Evolutionary conservation across 1,140 invertebrate species (phyloP).

Genomic region (Triops cancriformis): DNA sequence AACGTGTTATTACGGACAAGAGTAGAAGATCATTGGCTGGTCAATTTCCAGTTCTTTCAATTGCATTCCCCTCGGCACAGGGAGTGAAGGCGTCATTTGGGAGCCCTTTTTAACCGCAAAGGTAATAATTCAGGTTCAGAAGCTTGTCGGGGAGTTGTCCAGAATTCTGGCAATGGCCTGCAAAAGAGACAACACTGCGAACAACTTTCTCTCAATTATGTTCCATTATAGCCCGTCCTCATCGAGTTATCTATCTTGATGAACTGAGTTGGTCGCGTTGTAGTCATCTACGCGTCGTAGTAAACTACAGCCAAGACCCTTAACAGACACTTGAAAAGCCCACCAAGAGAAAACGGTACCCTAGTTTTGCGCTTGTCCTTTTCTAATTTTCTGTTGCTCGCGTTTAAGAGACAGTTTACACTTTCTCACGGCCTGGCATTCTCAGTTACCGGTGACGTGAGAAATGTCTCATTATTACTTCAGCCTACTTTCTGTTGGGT

Average conservation of each 20-base stretch:
- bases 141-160: too few species aligned
- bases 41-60: too few species aligned
- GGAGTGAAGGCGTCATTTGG: too few species aligned
- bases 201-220: not conserved
- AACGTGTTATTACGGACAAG: too few species aligned
- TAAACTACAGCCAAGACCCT: too few species aligned
- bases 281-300: too few species aligned
- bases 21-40: too few species aligned
- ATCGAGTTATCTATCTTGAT: not conserved
- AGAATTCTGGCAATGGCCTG: too few species aligned
- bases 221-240: not conserved
- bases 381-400: not conserved
- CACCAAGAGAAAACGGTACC: not conserved
- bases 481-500: not conserved
- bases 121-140: too few species aligned
- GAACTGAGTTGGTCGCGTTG: too few species aligned
- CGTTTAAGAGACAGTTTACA: not conserved
- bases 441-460: not conserved
- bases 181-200: not conserved
- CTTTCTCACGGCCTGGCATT: slow-evolving; percentile 2
- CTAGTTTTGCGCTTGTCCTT: not conserved
- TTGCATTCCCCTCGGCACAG: too few species aligned
- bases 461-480: not conserved
- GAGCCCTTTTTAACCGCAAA: too few species aligned
- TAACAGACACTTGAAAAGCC: not conserved